These are phyloP conservation scores for Volucella inanis DNA, from an alignment of 2,888 invertebrate genomes.

Conservation along the genomic window DNA sequence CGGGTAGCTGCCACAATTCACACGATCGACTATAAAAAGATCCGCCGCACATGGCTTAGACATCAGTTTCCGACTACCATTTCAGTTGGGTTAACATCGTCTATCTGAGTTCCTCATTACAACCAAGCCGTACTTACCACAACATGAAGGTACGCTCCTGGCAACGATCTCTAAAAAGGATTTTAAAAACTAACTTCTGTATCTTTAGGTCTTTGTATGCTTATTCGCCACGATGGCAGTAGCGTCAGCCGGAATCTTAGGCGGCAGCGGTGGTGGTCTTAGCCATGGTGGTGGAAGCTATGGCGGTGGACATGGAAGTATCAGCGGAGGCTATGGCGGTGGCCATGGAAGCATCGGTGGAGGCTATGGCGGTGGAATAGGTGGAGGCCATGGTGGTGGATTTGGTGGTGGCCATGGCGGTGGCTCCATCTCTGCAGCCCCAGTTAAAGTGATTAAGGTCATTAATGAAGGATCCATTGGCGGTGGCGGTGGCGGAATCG, in stretches of 20 bases:
- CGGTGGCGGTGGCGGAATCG: slow-evolving; percentile 44
- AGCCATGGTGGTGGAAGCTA: slow-evolving; percentile 10
- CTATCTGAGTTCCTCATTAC: slow-evolving; percentile 41
- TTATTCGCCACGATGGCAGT: slow-evolving; percentile 74
- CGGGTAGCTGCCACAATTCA: slow-evolving; percentile 56
- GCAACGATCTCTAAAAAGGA: slow-evolving; percentile 23
- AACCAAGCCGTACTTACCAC: slow-evolving; percentile 45
- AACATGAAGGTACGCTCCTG: slow-evolving; percentile 58
- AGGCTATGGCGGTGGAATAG: slow-evolving; percentile 49
- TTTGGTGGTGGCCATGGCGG: slow-evolving; percentile 47
- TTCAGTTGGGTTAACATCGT: slow-evolving; percentile 67
- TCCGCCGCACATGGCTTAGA: slow-evolving; percentile 58
- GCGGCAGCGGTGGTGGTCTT: slow-evolving; percentile 54
- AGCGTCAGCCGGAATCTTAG: slow-evolving; percentile 69
- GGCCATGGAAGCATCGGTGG: slow-evolving; percentile 47
- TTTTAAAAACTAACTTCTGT: slow-evolving; percentile 31
- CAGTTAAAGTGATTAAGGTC: slow-evolving; percentile 67
- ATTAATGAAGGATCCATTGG: slow-evolving; percentile 55
- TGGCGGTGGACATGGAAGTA: slow-evolving; percentile 13
- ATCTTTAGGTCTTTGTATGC: slow-evolving; percentile 75
- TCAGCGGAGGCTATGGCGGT: slow-evolving; percentile 43
- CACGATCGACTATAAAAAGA: slow-evolving; percentile 66
- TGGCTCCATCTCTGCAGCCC: slow-evolving; percentile 57
- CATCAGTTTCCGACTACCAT: slow-evolving; percentile 67
- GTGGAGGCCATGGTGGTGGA: slow-evolving; percentile 45